Base-by-base conservation (phyloP, 2,797 vertebrate genomes). In the Garrulus glandarius region DNA sequence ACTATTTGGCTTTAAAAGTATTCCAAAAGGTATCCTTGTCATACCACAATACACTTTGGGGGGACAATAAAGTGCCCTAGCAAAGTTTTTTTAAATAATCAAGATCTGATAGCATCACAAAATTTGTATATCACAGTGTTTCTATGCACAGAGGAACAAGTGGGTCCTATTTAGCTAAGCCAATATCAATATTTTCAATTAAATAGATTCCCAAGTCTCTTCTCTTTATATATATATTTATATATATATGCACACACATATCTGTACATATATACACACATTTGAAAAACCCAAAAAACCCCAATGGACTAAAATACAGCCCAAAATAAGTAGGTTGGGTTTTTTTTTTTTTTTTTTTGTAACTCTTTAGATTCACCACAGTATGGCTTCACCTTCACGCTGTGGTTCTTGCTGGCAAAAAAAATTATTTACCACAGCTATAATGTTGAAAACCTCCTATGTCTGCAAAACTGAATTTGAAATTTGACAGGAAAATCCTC, bases 161-260 rank as follows among this genome's bases (percentile, higher is more conserved):
- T 23, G 6, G 15, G 4, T 12, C 22, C 24, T 19, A 7, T 49
- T 61, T 49, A 70, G 5, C 10, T 39, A 67, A 63, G 24, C 1
- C 7, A 68, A 14, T n/a, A 41, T 0, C 6, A 75, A 5, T 43
- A 32, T 50, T 61, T 82, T 70, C 23, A 71, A 32, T 68, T 22
- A 60, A 18, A 34, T 23, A 34, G 3, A 52, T 57, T 53, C 3
- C 5, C 12, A 1, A 30, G 6, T 56, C 17, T 32, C 6, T 60
- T 72, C 18, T 32, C 2, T 24, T 37, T 49, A 7, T 50, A 29
- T 16, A 9, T 24, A 4, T 52, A 34, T 39, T 39, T 8, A 15
- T 7, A 4, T 13, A 18, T 5, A 10, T 7, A 30, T 4, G 23
- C 7, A 21, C 1, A 15, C 3, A 32, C 2, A 10, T 2, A 22